Evolutionary conservation across 2,797 vertebrate genomes (phyloP).

Genomic region (Chelon labrosus): DNA sequence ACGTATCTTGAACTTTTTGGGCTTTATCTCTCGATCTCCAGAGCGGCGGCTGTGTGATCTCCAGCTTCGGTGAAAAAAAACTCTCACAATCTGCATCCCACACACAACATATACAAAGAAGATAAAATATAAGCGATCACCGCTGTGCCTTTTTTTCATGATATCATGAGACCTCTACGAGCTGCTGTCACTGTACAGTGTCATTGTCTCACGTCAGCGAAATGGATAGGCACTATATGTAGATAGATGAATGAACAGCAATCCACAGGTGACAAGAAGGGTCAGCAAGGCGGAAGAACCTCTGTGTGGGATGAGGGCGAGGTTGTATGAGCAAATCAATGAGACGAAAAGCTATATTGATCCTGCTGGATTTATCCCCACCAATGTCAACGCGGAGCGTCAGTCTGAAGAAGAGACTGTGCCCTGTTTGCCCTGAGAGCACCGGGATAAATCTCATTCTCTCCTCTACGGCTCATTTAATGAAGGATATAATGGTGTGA

Average conservation of each 20-base stretch:
- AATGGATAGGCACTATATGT: slow-evolving; percentile 60
- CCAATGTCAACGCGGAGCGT: slow-evolving; percentile 78
- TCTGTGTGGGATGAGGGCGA: slow-evolving; percentile 61
- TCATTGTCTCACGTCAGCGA: slow-evolving; percentile 35
- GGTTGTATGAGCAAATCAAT: slow-evolving; percentile 78
- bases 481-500: slow-evolving; percentile 76
- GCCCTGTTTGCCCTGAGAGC: slow-evolving; percentile 70
- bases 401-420: slow-evolving; percentile 64
- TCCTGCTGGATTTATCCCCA: slow-evolving; percentile 79
- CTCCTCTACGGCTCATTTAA: slow-evolving; percentile 71
- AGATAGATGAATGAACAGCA: slow-evolving; percentile 67
- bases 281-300: slow-evolving; percentile 64
- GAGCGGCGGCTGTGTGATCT: not conserved
- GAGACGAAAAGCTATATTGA: slow-evolving; percentile 79
- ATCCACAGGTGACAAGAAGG: slow-evolving; percentile 67
- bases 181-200: slow-evolving; percentile 28
- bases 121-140: not conserved
- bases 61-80: not conserved
- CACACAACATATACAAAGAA: not conserved
- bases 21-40: not conserved
- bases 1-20: too few relatives aligned
- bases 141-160: slow-evolving; percentile 9
- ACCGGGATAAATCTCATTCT: slow-evolving; percentile 73
- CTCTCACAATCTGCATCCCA: not conserved
- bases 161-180: slow-evolving; percentile 46